Evolutionary conservation across 2,888 invertebrate species (phyloP), one percentile per base, ranked within the genome.

Genomic region (Fissipunctia ypsillon): DNA sequence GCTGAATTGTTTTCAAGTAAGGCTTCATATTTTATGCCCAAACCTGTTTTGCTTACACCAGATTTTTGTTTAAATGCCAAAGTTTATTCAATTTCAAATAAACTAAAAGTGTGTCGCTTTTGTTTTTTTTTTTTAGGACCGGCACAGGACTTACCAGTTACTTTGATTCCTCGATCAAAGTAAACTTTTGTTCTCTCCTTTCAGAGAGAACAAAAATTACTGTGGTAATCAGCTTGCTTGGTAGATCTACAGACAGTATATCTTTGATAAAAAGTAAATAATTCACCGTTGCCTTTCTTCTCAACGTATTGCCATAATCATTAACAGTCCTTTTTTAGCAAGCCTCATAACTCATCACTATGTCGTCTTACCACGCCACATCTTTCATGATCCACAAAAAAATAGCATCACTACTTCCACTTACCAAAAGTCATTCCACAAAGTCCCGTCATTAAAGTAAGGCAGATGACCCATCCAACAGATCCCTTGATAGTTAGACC

Each of bases 401-500:
- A 43, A 61, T 7, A 25, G 3, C 43, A 14, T 59, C n/a, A 63
- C 7, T 22, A 14, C 31, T 7, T 14, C 7, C 9, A 45, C 96
- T 95, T 95, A 98, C 98, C 99, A 88, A 99, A 99, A 74, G 98
- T 98, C 99, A 99, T 99, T 89, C 99, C 99, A 90, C 99, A 99
- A 31, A 99, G 94, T 22, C 99, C 99, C 71, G 98, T 98, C 52
- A 99, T 96, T 1, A 99, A 91, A 0, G 98, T 98, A 16, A 99
- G 95, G 0, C 97, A 84, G n/a, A 97, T 95, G 14, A 99, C 98
- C 96, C 97, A 97, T 41, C 97, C 95, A 7, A 99, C 92, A 6
- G 97, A 97, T 2, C 99, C 99, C 67, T 97, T 96, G 88, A 97
- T 97, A 0, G 98, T 98, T 68, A 99, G 95, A 43, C 97, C 96